Evolutionary conservation across 2,113 vertebrate species (phyloP), one percentile per base, ranked within the genome.

Genomic region (Chaetura pelagica): DNA sequence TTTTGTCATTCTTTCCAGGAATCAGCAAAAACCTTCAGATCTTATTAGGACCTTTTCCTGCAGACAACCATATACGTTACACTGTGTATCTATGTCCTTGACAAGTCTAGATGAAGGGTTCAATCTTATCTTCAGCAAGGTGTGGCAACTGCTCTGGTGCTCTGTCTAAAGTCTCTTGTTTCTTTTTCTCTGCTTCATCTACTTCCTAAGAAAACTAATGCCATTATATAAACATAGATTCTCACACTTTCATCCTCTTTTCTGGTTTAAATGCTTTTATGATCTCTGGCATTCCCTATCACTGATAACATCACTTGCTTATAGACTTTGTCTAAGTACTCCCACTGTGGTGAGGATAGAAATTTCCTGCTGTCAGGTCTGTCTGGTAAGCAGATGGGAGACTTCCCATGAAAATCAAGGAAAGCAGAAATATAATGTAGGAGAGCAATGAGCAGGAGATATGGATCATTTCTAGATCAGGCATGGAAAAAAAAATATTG

Each of bases 341-440:
- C 63, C 44, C 42, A 67, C 46, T 46, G 40, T 32, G 38, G 19
- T n/a, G 15, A 88, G 30, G 40, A 83, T 2, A 88, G n/a, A 93
- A 62, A 61, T 85, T 97, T 93, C 81, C 69, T 91, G 77, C 57
- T 4, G 2, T 87, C 57, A 59, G 38, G 22, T 72, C 85, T 89
- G 57, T 61, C 85, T 86, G 72, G 71, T n/a, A 8, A 92, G 29
- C 75, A 94, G 75, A 94, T 76, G 92, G 93, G 44, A 94, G 5
- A 40, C 35, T 83, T 91, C 62, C 46, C 1, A 2, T 26, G 49
- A 92, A 90, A 95, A 92, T 58, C 46, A 74, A 85, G 49, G 34
- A 27, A 86, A 74, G 40, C 1, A 84, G 49, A 85, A 91, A 91
- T 61, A n/a, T 7, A n/a, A 2, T 1, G 2, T 46, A 44, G 7